Conservation (phyloP, 2,888 invertebrate species). For the Ephialtes manifestator region DNA sequence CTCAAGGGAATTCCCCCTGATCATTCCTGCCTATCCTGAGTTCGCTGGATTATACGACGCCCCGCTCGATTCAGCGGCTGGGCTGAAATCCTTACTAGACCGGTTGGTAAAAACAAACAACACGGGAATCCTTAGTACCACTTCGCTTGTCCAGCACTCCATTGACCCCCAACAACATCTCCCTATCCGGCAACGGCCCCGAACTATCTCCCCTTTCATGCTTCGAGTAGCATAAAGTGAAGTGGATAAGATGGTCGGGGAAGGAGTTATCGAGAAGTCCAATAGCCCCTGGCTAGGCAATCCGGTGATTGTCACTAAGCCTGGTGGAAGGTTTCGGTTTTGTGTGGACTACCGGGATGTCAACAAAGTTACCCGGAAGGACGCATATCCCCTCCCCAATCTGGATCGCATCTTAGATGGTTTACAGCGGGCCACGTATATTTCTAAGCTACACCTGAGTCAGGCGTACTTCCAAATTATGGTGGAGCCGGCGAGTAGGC, state of each 20-base stretch:
- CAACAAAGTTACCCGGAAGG: slow-evolving; percentile 38
- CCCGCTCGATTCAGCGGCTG: neutral
- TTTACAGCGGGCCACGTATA: neutral
- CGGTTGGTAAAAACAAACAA: neutral
- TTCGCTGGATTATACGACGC: neutral
- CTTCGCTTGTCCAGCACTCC: neutral
- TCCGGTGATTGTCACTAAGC: slow-evolving; percentile 31
- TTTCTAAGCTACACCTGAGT: slow-evolving; percentile 18
- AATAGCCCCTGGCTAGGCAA: slow-evolving; percentile 18
- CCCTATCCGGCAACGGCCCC: neutral
- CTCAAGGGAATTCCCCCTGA: neutral
- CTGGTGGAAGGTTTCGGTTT: slow-evolving; percentile 28
- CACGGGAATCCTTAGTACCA: neutral
- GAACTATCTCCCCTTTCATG: slow-evolving; percentile 7
- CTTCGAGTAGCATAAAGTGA: neutral
- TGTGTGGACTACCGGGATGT: slow-evolving; percentile 52
- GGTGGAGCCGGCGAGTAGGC: neutral
- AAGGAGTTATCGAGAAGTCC: slow-evolving; percentile 1
- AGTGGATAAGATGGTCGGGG: neutral
- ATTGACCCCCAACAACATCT: neutral
- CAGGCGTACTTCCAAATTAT: slow-evolving; percentile 25
- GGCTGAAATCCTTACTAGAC: neutral
- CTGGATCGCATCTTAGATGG: slow-evolving; percentile 23
- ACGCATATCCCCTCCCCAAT: slow-evolving; percentile 48
- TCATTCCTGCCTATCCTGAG: neutral